These are phyloP conservation scores for Mesaphorura yosii DNA, from an alignment of 1,140 invertebrate genomes.

Conservation along the genomic window DNA sequence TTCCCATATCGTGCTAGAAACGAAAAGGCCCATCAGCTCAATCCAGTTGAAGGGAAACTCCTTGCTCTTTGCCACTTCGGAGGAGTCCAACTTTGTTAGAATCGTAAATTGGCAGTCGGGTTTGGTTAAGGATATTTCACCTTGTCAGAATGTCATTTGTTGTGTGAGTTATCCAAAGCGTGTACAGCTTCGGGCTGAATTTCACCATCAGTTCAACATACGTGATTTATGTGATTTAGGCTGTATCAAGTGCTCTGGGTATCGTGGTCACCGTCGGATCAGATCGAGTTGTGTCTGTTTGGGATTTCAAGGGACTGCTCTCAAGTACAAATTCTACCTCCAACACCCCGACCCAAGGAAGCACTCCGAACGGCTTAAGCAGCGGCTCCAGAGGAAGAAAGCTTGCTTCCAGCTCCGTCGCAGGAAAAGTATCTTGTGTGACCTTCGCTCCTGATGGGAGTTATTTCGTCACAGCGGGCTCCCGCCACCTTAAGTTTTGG, in stretches of 20 bases:
- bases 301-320: constrained; percentile 28
- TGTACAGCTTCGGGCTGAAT: background rate
- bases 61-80: constrained; percentile 27
- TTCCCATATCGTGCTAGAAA: constrained; percentile 28
- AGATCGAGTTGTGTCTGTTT: constrained; percentile 29
- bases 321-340: constrained; percentile 20
- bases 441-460: constrained; percentile 64
- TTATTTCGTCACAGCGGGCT: constrained; percentile 59
- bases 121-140: constrained; percentile 26
- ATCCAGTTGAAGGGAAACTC: constrained; percentile 31
- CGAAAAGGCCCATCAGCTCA: constrained; percentile 25
- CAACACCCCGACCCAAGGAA: constrained; percentile 14
- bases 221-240: constrained; percentile 16
- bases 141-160: constrained; percentile 32
- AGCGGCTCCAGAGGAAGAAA: constrained; percentile 21
- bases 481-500: constrained; percentile 36
- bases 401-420: constrained; percentile 30
- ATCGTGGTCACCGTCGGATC: constrained; percentile 29
- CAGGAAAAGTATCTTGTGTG: constrained; percentile 45
- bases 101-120: constrained; percentile 31
- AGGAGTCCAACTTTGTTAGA: constrained; percentile 29
- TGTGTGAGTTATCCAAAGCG: constrained; percentile 11
- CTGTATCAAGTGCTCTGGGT: constrained; percentile 26
- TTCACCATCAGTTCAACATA: background rate
- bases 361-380: constrained; percentile 25